Conservation (phyloP, 1,140 invertebrate species). For the Metopolophium dirhodum region DNA sequence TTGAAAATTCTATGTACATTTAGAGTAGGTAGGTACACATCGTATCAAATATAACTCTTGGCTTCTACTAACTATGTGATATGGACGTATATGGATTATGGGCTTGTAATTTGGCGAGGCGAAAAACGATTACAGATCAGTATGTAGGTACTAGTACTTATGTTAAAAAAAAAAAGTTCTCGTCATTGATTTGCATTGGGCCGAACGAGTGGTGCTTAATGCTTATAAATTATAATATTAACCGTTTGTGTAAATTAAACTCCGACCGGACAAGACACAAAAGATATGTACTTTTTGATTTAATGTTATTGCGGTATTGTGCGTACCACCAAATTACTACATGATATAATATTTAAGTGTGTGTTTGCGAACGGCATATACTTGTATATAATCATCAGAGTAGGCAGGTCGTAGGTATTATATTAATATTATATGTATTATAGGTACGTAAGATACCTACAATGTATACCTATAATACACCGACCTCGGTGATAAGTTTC, state of each 20-base stretch:
- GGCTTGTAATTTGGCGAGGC: too few species aligned
- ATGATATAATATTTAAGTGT: background rate
- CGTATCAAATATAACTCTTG: background rate
- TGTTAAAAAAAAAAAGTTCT: background rate
- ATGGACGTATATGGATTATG: too few species aligned
- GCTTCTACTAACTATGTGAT: background rate
- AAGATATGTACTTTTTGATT: slow-evolving; percentile 17
- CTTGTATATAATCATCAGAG: background rate
- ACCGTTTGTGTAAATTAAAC: slow-evolving; percentile 22
- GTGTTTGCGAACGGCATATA: background rate
- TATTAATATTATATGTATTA: background rate
- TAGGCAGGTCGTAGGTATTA: background rate
- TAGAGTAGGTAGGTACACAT: too few species aligned
- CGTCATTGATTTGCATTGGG: background rate
- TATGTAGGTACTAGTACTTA: background rate
- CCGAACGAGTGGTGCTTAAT: too few species aligned
- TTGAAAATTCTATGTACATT: background rate
- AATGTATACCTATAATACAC: background rate
- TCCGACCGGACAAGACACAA: background rate
- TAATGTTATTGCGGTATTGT: slow-evolving; percentile 17
- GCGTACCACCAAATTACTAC: background rate
- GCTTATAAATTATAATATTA: background rate
- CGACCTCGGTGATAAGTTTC: background rate
- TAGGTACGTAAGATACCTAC: background rate
- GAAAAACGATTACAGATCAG: too few species aligned